Conservation (phyloP, 2,888 invertebrate genomes). For the Drosophila fungiperda region DNA sequence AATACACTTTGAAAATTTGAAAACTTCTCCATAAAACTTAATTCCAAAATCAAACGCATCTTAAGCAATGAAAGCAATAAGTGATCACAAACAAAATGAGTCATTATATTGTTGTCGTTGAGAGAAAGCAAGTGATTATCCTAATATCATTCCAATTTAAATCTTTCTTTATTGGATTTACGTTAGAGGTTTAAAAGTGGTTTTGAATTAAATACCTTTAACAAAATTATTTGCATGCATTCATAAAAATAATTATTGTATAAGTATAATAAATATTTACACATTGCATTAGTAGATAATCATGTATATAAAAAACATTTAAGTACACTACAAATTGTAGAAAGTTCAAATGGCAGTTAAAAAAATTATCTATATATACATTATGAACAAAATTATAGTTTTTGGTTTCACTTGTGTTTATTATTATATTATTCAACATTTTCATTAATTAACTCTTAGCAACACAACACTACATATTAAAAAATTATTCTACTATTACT, state of each 20-base stretch:
- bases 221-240: neutral
- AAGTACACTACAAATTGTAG: neutral
- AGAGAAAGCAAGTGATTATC: slow-evolving; percentile 30
- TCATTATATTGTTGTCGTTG: slow-evolving; percentile 27
- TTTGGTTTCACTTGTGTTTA: neutral
- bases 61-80: slow-evolving; percentile 30
- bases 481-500: neutral
- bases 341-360: neutral
- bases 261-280: neutral
- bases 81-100: slow-evolving; percentile 52
- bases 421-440: neutral
- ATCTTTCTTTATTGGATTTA: neutral
- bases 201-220: neutral
- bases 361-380: neutral
- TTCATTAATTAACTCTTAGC: neutral
- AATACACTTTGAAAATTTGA: slow-evolving; percentile 61
- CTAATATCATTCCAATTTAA: neutral
- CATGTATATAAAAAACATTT: neutral
- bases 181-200: neutral
- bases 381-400: neutral
- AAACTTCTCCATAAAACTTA: slow-evolving; percentile 63
- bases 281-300: neutral
- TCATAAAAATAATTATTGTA: neutral
- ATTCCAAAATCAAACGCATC: slow-evolving; percentile 51
- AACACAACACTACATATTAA: neutral